Conservation (phyloP, 2,888 invertebrate genomes). For the Drosophila birchii region DNA sequence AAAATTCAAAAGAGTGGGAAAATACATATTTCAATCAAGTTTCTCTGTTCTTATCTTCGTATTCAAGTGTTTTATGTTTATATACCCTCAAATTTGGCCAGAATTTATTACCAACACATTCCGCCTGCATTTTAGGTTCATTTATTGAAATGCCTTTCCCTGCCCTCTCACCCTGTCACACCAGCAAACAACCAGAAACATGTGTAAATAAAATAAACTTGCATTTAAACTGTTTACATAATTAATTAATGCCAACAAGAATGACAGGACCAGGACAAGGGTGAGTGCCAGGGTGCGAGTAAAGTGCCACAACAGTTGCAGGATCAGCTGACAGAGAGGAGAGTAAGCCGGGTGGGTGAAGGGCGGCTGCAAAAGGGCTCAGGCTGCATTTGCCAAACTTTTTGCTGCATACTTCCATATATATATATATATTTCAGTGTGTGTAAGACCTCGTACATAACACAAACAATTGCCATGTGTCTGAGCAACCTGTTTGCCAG, state of each 20-base stretch:
- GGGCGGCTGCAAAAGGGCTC: slow-evolving; percentile 12
- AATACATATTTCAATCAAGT: neutral
- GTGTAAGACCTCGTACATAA: slow-evolving; percentile 12
- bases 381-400: slow-evolving; percentile 43
- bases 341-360: neutral
- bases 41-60: neutral
- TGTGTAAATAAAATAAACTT: slow-evolving; percentile 78
- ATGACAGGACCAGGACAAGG: slow-evolving; percentile 30
- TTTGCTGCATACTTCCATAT: slow-evolving; percentile 55
- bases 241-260: slow-evolving; percentile 72
- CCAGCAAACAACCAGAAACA: slow-evolving; percentile 59
- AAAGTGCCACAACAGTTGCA: slow-evolving; percentile 43
- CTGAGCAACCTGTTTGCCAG: slow-evolving; percentile 44
- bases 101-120: slow-evolving; percentile 5
- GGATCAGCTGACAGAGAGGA: slow-evolving; percentile 13
- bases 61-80: neutral
- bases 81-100: neutral
- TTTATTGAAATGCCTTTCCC: slow-evolving; percentile 50
- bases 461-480: slow-evolving; percentile 26
- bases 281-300: slow-evolving; percentile 12
- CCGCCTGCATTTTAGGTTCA: slow-evolving; percentile 34
- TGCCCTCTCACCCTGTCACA: neutral
- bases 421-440: neutral
- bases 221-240: slow-evolving; percentile 77
- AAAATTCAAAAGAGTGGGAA: neutral